Percentiles rank a stretch among this genome's conserved stretches.
Conservation (phyloP, 1,140 invertebrate species). For the Drosophila willistoni region DNA sequence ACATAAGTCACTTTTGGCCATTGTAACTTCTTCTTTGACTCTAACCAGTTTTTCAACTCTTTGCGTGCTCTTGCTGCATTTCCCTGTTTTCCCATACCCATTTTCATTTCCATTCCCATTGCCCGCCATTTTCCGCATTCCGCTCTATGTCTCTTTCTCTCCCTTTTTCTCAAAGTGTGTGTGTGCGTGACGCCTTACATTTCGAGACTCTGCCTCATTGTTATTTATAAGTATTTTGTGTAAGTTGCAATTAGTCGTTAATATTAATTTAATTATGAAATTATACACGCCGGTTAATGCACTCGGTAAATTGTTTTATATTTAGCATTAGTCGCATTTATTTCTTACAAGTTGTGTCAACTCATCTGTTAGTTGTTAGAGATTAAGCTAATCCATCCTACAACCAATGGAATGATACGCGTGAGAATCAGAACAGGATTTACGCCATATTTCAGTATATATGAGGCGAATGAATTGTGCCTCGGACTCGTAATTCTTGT, state of each 20-base stretch:
- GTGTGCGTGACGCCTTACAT: constrained; percentile 58
- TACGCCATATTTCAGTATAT: constrained; percentile 3
- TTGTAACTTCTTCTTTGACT: constrained; percentile 14
- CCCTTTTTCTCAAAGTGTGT: background rate
- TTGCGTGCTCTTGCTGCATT: constrained; percentile 55
- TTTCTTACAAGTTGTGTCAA: background rate
- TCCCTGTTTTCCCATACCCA: constrained; percentile 16
- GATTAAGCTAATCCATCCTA: background rate
- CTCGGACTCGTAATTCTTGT: constrained; percentile 44
- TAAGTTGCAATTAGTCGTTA: constrained; percentile 58
- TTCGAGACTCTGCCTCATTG: constrained; percentile 26
- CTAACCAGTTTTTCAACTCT: constrained; percentile 33
- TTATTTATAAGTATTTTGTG: constrained; percentile 54
- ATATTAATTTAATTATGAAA: constrained; percentile 72
- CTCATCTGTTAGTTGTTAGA: background rate
- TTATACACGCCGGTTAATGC: constrained; percentile 75
- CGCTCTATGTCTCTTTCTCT: constrained; percentile 46
- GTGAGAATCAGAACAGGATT: constrained; percentile 9
- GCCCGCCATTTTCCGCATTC: constrained; percentile 51
- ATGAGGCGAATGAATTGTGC: too few relatives aligned
- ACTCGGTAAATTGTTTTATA: constrained; percentile 39
- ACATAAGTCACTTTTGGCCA: constrained; percentile 10
- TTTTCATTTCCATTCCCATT: background rate
- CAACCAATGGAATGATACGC: background rate
- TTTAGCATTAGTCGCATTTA: constrained; percentile 4